phyloP scores from a whole-genome alignment of 2,888 invertebrate genomes.

The Calephelis perditalis region DNA sequence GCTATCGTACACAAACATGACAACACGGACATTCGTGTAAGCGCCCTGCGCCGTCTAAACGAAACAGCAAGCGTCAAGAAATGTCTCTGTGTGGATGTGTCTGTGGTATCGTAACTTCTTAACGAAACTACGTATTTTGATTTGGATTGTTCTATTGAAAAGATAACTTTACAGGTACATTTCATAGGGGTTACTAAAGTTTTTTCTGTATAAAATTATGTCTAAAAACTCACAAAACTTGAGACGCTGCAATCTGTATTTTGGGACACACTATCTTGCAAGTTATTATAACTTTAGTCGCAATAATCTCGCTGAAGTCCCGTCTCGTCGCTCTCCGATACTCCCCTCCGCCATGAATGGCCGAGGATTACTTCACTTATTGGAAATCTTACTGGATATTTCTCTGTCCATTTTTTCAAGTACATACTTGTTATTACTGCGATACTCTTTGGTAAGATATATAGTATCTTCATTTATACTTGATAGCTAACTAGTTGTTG shows the following conservation, averaged over 20 bases:
- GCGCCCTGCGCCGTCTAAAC: too few relatives aligned
- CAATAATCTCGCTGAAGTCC: slow-evolving; percentile 35
- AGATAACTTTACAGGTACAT: neutral
- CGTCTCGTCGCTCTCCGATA: slow-evolving; percentile 20
- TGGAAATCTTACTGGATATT: slow-evolving; percentile 24
- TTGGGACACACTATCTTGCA: slow-evolving; percentile 23
- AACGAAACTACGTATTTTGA: too few relatives aligned
- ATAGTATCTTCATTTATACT: neutral
- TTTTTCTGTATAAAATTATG: too few relatives aligned
- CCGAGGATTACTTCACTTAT: slow-evolving; percentile 24
- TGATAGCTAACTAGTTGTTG: too few relatives aligned
- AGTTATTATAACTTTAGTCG: slow-evolving; percentile 45
- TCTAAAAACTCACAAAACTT: too few relatives aligned
- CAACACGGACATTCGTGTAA: too few relatives aligned
- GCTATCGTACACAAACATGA: too few relatives aligned
- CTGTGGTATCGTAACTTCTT: too few relatives aligned
- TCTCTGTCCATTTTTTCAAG: slow-evolving; percentile 6
- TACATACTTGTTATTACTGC: neutral
- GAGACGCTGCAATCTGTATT: slow-evolving; percentile 17
- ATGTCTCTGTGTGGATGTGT: too few relatives aligned
- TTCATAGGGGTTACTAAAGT: too few relatives aligned
- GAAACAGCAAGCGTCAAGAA: too few relatives aligned
- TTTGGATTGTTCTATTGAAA: neutral
- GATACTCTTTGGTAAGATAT: neutral
- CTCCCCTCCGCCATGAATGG: slow-evolving; percentile 23